A percentile compares a stretch with the other conserved stretches of the same genome.
Conservation (phyloP, 2,113 vertebrate genomes). For the Tetrax tetrax region DNA sequence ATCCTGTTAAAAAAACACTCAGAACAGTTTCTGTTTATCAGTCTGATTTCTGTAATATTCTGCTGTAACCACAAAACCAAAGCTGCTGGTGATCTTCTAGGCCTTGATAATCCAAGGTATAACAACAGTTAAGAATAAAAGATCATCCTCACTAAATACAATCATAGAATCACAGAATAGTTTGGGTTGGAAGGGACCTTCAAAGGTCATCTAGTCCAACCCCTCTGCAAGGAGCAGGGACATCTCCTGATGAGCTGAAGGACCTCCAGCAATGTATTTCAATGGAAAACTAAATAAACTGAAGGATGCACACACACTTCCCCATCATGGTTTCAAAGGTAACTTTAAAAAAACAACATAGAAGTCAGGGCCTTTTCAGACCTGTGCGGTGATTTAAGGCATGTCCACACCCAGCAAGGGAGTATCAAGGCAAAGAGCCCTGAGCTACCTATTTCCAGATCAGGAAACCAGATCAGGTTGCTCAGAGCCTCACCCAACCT, state of each 20-base stretch:
- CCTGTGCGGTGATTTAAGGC: not conserved
- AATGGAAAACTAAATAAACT: constrained; percentile 5
- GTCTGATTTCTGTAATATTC: not conserved
- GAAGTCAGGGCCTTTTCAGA: not conserved
- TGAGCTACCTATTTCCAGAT: constrained; percentile 16
- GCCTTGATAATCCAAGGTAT: not conserved
- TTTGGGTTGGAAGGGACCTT: too few relatives aligned
- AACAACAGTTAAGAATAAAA: not conserved
- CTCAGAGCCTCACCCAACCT: too few relatives aligned
- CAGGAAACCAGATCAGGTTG: too few relatives aligned
- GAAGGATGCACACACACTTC: not conserved
- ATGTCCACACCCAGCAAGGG: not conserved
- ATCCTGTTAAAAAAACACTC: not conserved
- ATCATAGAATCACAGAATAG: too few relatives aligned
- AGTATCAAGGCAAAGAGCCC: not conserved
- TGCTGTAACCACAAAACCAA: not conserved
- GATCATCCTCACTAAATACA: not conserved
- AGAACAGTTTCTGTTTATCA: not conserved
- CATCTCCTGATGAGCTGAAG: not conserved
- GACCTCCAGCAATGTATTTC: constrained; percentile 12
- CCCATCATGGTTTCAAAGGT: not conserved
- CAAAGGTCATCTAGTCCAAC: too few relatives aligned
- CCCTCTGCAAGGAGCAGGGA: too few relatives aligned
- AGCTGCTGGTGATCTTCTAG: not conserved
- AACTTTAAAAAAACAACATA: not conserved